A percentile compares a stretch with the other conserved stretches of the same genome.
phyloP scores from a whole-genome alignment of 2,113 vertebrate species.

The Zootoca vivipara region DNA sequence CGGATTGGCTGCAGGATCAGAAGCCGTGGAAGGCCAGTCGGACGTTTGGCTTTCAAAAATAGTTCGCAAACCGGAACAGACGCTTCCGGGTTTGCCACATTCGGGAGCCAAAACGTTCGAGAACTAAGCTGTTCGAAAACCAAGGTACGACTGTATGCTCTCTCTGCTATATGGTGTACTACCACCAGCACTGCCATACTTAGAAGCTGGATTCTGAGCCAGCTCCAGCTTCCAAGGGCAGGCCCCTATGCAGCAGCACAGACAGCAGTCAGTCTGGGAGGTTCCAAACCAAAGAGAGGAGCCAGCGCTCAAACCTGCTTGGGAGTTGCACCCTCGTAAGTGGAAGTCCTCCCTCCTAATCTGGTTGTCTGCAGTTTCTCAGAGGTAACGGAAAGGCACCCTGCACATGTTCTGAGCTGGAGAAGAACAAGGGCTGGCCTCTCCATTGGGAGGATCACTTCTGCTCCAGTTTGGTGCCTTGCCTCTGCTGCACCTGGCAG shows the following conservation, averaged over 20 bases:
- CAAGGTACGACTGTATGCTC: neutral
- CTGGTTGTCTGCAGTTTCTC: neutral
- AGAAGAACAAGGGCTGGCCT: neutral
- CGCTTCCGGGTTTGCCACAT: too few relatives aligned
- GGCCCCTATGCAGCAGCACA: neutral
- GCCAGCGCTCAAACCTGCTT: neutral
- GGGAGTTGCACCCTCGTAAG: neutral
- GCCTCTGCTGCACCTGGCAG: neutral
- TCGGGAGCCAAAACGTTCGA: too few relatives aligned
- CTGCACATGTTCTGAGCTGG: neutral
- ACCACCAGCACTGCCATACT: too few relatives aligned
- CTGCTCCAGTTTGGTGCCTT: neutral
- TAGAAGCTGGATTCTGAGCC: neutral
- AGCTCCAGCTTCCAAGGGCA: neutral
- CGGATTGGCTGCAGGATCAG: too few relatives aligned
- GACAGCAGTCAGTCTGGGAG: neutral
- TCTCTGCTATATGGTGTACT: neutral
- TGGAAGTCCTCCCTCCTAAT: neutral
- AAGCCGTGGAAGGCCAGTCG: too few relatives aligned
- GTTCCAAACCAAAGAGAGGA: neutral
- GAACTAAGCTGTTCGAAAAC: neutral
- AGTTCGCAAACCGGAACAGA: too few relatives aligned
- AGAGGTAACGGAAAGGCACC: neutral
- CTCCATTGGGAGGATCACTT: too few relatives aligned
- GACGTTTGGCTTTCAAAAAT: too few relatives aligned